A percentile compares a stretch with the other conserved stretches of the same genome.
Conservation (phyloP, 2,113 vertebrate species). For the Paramisgurnus dabryanus region DNA sequence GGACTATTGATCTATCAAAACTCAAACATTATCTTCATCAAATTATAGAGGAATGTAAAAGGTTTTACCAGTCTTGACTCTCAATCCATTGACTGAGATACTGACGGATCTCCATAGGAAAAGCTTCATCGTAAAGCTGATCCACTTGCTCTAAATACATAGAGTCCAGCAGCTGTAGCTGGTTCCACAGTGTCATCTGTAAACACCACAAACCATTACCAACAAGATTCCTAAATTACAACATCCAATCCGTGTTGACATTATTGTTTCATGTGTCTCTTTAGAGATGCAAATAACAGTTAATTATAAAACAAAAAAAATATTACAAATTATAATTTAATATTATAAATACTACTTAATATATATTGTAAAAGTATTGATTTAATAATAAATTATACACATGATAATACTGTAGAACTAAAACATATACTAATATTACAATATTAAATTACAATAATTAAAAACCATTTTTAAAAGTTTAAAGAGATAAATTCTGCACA, state of each 20-base stretch:
- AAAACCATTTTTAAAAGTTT: too few species aligned
- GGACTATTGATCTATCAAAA: too few species aligned
- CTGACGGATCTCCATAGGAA: constrained; percentile 90
- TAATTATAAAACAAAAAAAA: background rate
- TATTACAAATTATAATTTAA: background rate
- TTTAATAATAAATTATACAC: too few species aligned
- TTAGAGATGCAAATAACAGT: background rate
- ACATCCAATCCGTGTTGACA: background rate
- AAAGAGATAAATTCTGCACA: too few species aligned
- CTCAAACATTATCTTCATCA: background rate
- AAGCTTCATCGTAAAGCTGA: constrained; percentile 84
- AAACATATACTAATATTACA: too few species aligned
- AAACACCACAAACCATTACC: background rate
- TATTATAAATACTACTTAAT: too few species aligned
- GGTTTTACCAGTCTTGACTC: constrained; percentile 84
- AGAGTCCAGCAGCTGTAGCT: constrained; percentile 82
- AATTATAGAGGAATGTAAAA: background rate
- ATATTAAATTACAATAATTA: too few species aligned
- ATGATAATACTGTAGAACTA: too few species aligned
- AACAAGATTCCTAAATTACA: background rate
- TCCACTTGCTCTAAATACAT: constrained; percentile 82
- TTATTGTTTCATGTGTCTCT: background rate
- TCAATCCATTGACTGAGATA: constrained; percentile 85
- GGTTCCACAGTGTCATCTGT: constrained; percentile 90
- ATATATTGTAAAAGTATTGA: too few species aligned